Evolutionary conservation across 2,113 vertebrate species (phyloP).

Genomic region (Mionectes macconnelli): DNA sequence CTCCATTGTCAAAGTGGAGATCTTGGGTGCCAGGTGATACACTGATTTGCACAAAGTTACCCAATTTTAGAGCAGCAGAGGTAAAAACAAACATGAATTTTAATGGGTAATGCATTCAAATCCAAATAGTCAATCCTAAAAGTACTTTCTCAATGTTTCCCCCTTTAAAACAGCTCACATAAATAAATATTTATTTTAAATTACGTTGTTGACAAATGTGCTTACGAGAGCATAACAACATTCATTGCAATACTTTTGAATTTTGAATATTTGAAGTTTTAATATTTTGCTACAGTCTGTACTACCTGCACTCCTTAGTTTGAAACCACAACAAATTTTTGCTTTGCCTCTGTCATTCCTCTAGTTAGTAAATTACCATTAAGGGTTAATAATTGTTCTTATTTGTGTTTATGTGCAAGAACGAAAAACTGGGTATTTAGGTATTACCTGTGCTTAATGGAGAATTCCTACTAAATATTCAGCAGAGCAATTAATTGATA

Average conservation of each 20-base stretch:
- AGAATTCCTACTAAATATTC: neutral
- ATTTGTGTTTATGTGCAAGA: neutral
- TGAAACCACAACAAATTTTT: neutral
- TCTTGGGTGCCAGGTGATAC: neutral
- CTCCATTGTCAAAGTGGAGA: neutral
- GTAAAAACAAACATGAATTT: neutral
- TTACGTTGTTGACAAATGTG: neutral
- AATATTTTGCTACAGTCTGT: neutral
- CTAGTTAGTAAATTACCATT: neutral
- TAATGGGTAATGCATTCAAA: neutral
- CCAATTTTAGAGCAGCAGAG: neutral
- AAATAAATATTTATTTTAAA: neutral
- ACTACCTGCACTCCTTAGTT: neutral
- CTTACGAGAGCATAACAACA: neutral
- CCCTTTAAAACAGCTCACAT: neutral
- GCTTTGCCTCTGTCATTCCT: neutral
- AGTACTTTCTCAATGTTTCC: neutral
- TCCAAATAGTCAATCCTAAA: neutral
- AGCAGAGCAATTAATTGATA: neutral
- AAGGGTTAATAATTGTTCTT: neutral
- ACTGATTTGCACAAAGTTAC: neutral
- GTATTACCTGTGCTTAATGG: neutral
- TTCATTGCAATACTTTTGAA: neutral
- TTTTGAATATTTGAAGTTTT: too few relatives aligned
- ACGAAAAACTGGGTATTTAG: neutral